Conservation (phyloP, 1,140 invertebrate genomes). For the Polypedilum pembai region DNA sequence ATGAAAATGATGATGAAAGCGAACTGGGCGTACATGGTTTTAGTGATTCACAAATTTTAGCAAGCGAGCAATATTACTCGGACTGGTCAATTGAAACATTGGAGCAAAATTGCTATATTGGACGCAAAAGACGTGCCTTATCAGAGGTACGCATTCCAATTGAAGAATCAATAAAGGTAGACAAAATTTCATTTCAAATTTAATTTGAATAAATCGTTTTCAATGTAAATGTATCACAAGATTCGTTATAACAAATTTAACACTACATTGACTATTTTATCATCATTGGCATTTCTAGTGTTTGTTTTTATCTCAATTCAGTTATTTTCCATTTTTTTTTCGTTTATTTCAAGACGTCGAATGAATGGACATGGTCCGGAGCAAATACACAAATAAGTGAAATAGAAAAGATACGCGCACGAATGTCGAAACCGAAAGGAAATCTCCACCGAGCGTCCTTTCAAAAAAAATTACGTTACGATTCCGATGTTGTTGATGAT, state of each 20-base stretch:
- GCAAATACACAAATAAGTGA: constrained; percentile 32
- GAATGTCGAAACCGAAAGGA: constrained; percentile 32
- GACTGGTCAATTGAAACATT: constrained; percentile 48
- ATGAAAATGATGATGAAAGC: constrained; percentile 34
- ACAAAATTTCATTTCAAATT: neutral
- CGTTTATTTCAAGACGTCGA: constrained; percentile 29
- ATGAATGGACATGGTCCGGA: constrained; percentile 43
- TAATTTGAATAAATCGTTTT: neutral
- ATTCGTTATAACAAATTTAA: neutral
- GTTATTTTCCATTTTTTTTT: neutral
- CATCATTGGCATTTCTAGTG: neutral
- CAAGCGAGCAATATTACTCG: constrained; percentile 52
- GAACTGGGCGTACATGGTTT: constrained; percentile 53
- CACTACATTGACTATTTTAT: neutral
- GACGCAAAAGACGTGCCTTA: constrained; percentile 47
- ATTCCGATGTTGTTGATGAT: neutral
- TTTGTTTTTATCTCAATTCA: neutral
- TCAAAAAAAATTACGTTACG: constrained; percentile 21
- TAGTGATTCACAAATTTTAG: constrained; percentile 58
- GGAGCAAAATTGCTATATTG: constrained; percentile 40
- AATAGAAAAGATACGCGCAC: constrained; percentile 38
- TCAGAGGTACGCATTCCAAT: constrained; percentile 39
- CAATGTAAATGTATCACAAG: neutral
- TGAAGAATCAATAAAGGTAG: constrained; percentile 9
- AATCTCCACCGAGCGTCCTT: constrained; percentile 31